Evolutionary conservation across 2,113 vertebrate genomes (phyloP), one percentile per base, ranked within the genome.

Genomic region (Carassius gibelio): DNA sequence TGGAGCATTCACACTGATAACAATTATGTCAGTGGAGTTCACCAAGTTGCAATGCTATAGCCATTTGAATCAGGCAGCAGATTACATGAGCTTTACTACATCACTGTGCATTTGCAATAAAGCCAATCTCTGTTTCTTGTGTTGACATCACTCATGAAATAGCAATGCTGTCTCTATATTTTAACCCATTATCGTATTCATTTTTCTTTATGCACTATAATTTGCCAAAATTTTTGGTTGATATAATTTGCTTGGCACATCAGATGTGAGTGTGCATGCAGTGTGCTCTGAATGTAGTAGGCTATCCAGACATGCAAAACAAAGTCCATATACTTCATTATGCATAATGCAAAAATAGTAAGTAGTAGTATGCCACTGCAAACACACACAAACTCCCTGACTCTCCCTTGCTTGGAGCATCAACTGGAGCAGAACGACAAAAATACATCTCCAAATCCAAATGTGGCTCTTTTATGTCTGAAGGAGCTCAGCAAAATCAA

Each of bases 401-500:
- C 38, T 74, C 38, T 74, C 38, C 71, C 71, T 23, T 9, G 71
- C 71, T 45, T 13, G 69, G 69, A 72, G 69, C 36, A 72, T 45
- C 69, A 72, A n/a, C 69, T 45, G 42, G 42, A 42, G 8, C 69
- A 45, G 69, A 42, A 38, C 0, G 21, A 23, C 75, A 55, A 55
- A 77, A 55, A 84, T 34, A 80, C 76, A 75, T 45, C 66, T 30
- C 42, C 75, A 62, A 34, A 81, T 3, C 36, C 77, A n/a, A 75
- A 75, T 81, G 38, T 57, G 57, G 38, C 78, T 2, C 34, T 21
- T 17, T 15, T 45, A 62, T 45, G 55, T 8, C 5, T 75, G 48
- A n/a, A 6, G 19, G 17, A 76, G 48, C 38, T 11, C 45, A 75
- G 19, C 26, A 21, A 61, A 17, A 23, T 57, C 61, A 69, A 52